Evolutionary conservation across 2,888 invertebrate genomes (phyloP).

Genomic region (Eutolmus rufibarbis): DNA sequence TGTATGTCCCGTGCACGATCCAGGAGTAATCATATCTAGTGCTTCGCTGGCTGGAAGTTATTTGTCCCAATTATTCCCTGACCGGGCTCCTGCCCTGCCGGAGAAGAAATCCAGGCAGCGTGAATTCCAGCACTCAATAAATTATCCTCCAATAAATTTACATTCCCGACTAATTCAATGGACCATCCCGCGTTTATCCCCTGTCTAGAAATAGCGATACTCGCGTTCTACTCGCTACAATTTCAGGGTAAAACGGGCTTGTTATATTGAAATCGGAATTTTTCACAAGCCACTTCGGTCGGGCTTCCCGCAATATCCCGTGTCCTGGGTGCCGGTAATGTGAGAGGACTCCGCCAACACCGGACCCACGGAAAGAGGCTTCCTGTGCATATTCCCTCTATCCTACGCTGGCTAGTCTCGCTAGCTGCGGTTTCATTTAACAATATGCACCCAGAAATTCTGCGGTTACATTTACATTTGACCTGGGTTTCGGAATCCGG

Average conservation of each 20-base stretch:
- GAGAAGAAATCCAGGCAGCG: background rate
- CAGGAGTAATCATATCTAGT: background rate
- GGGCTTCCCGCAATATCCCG: background rate
- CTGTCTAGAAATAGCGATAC: background rate
- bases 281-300: background rate
- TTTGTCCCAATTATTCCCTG: background rate
- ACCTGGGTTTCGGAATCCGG: background rate
- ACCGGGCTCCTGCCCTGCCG: background rate
- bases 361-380: background rate
- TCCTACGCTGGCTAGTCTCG: background rate
- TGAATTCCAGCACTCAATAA: background rate
- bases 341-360: background rate
- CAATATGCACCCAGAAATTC: background rate
- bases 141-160: constrained; percentile 13
- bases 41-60: background rate
- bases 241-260: background rate
- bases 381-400: background rate
- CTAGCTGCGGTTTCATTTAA: background rate
- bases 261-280: background rate
- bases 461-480: constrained; percentile 21
- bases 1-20: background rate
- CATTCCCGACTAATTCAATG: constrained; percentile 4
- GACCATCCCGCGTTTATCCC: background rate
- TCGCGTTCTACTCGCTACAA: background rate
- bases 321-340: background rate